phyloP scores from a whole-genome alignment of 30 jellyfish, hydroid and myxozoan species.

The Aurelia coerulea region DNA sequence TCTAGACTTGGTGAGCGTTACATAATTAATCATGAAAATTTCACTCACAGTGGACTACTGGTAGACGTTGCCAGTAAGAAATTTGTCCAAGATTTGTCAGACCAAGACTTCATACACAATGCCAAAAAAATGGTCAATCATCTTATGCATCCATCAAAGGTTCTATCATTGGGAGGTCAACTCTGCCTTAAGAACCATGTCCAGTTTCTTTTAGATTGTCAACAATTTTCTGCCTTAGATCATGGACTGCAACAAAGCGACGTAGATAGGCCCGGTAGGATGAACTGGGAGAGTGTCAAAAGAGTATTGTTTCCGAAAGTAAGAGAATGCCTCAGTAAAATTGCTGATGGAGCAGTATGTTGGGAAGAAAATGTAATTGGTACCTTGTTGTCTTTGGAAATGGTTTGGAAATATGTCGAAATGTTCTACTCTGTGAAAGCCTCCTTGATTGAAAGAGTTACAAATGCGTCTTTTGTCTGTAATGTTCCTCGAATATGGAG shows the following conservation, averaged over 20 bases:
- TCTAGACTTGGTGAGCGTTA: conserved; percentile 31
- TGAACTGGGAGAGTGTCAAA: conserved; percentile 64
- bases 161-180: conserved; percentile 22
- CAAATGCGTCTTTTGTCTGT: conserved; percentile 17
- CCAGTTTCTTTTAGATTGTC: too few relatives aligned
- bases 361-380: conserved; percentile 33
- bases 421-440: conserved; percentile 31
- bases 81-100: conserved; percentile 5
- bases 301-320: conserved; percentile 39
- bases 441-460: conserved; percentile 13
- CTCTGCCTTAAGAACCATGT: conserved; percentile 40
- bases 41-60: conserved; percentile 1
- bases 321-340: conserved; percentile 13
- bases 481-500: conserved; percentile 36
- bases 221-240: neutral
- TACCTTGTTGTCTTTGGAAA: neutral
- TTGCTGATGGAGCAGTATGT: conserved; percentile 17
- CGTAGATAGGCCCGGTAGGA: conserved; percentile 34
- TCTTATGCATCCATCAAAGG: conserved; percentile 27
- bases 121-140: conserved; percentile 37
- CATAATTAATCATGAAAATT: conserved; percentile 24
- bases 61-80: neutral
- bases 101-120: conserved; percentile 61
- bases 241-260: conserved; percentile 31
- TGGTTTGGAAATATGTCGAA: conserved; percentile 35